These are phyloP conservation scores for Neoseiulus cucumeris DNA, from an alignment of 1,140 invertebrate genomes.

Conservation along the genomic window DNA sequence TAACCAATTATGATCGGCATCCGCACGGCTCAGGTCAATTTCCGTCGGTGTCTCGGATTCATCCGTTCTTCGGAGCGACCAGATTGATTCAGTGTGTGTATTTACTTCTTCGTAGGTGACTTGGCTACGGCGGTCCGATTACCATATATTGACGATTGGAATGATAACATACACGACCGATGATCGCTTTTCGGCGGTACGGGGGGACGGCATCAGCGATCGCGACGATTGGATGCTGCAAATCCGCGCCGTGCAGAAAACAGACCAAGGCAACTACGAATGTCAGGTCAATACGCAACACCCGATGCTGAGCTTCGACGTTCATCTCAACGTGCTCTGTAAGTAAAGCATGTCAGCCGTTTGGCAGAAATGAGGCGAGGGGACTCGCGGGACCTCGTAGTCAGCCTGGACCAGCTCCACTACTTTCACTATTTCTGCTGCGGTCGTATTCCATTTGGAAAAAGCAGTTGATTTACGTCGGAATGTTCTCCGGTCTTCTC, in stretches of 20 bases:
- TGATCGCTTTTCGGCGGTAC: constrained; percentile 59
- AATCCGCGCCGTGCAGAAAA: constrained; percentile 46
- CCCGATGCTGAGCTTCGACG: constrained; percentile 54
- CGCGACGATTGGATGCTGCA: constrained; percentile 70
- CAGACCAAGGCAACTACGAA: constrained; percentile 56
- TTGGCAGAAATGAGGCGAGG: too few species aligned
- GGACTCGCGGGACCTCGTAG: too few species aligned
- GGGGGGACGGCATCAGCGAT: constrained; percentile 49
- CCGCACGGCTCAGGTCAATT: too few species aligned
- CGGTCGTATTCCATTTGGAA: too few species aligned
- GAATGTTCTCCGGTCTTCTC: too few species aligned
- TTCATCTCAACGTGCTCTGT: constrained; percentile 61
- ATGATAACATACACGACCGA: constrained; percentile 56
- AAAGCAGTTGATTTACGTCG: too few species aligned
- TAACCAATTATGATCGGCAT: too few species aligned
- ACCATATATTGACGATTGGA: constrained; percentile 50
- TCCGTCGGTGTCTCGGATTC: too few species aligned
- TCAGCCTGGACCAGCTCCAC: too few species aligned
- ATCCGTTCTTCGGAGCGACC: too few species aligned
- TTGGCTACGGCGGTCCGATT: constrained; percentile 49
- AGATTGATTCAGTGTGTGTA: background rate
- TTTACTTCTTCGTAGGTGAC: constrained; percentile 36
- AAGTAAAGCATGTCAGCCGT: constrained; percentile 29
- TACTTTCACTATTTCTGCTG: too few species aligned
- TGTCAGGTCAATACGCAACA: constrained; percentile 63